A percentile compares a stretch with the other conserved stretches of the same genome.
Conservation (phyloP, 2,113 vertebrate species). For the Myotis brandtii region DNA sequence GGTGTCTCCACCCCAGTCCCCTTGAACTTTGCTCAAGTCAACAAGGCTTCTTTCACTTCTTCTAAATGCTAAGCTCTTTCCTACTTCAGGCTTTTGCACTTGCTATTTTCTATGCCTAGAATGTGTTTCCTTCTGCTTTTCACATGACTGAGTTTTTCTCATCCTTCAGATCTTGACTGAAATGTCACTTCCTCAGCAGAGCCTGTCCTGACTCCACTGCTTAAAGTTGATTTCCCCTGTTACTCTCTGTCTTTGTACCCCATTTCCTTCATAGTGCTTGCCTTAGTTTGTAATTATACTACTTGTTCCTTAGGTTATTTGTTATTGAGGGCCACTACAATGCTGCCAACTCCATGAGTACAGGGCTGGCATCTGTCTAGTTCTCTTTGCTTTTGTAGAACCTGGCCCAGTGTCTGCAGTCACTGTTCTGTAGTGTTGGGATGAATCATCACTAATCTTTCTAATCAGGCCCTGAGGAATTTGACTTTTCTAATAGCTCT, state of each 20-base stretch:
- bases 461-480: background rate
- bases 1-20: background rate
- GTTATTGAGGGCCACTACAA: background rate
- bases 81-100: background rate
- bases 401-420: background rate
- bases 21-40: slow-evolving; percentile 13
- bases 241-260: background rate
- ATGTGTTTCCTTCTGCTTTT: slow-evolving; percentile 64
- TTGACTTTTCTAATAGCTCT: background rate
- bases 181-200: slow-evolving; percentile 17
- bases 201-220: background rate
- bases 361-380: background rate
- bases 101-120: slow-evolving; percentile 43
- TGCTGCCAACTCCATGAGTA: background rate
- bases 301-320: background rate
- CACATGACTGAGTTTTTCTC: slow-evolving; percentile 25
- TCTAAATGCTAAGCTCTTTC: background rate
- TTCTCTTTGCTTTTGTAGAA: background rate
- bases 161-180: slow-evolving; percentile 15
- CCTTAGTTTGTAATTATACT: background rate
- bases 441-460: background rate
- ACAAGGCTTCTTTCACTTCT: slow-evolving; percentile 30
- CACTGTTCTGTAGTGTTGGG: background rate
- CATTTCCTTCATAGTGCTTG: background rate
- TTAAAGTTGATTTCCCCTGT: slow-evolving; percentile 26